Evolutionary conservation across 2,888 invertebrate genomes (phyloP), one percentile per base, ranked within the genome.

Genomic region (Chloroclystis v-ata): DNA sequence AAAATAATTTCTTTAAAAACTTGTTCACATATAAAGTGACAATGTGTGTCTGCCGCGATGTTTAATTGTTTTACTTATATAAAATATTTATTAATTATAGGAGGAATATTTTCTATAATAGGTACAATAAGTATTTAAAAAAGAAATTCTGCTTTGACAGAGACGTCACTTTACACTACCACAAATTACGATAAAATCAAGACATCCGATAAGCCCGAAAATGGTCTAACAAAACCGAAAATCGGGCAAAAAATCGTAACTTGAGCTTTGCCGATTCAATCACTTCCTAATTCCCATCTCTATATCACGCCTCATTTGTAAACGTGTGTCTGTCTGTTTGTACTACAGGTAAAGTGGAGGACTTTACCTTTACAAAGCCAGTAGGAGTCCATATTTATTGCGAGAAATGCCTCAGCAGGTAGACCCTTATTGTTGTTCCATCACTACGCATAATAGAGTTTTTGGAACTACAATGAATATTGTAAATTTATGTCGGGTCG

Each of bases 381-480:
- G 76, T 79, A 75, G 79, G 79, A 76, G 79, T 75, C 69, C 75
- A 75, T 67, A 65, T 70, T 78, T 80, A 81, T 81, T 78, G 77
- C 75, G 69, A 77, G 77, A 77, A 78, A 81, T 84, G 81, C 82
- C 83, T 76, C 74, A 61, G 62, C 85, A 86, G 86, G 85, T 85
- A 86, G 77, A 67, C 49, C 56, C 44, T 63, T 65, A 78, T 83
- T 82, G 83, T 82, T 61, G 63, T 60, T 69, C 61, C 77, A 77
- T 78, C 76, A 77, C 78, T 76, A 75, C n/a, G 73, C 71, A 84
- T 80, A 85, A 85, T 83, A 79, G 81, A 83, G 71, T 86, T 86
- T 86, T 85, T 73, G 83, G 85, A 86, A 85, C 73, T 73, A 86
- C 87, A 87, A 87, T 84, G 78, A 75, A 75, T 75, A 72, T 57